Evolutionary conservation across 2,113 vertebrate genomes (phyloP).

Genomic region (Lophotis ruficrista): DNA sequence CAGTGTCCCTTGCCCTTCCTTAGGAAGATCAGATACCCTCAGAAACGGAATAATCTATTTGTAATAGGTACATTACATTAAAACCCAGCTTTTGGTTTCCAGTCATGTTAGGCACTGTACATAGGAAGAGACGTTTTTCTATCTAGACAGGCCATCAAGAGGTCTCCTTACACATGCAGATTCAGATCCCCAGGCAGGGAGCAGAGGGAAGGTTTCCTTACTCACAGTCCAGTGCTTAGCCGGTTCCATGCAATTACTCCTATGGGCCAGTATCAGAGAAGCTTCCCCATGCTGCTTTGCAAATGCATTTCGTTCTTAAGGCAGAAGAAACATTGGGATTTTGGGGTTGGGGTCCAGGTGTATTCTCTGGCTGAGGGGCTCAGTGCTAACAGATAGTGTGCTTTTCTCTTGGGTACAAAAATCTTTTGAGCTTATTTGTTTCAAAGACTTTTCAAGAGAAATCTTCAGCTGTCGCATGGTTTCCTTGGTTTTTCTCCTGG

Average conservation of each 20-base stretch:
- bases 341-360: not conserved
- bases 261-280: not conserved
- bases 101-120: not conserved
- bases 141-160: not conserved
- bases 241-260: not conserved
- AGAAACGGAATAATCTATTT: not conserved
- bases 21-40: not conserved
- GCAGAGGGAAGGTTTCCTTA: not conserved
- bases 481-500: not conserved
- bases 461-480: not conserved
- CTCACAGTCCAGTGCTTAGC: not conserved
- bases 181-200: not conserved
- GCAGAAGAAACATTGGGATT: not conserved
- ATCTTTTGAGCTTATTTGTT: not conserved
- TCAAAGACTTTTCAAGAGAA: not conserved
- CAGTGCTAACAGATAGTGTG: not conserved
- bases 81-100: not conserved
- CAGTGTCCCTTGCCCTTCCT: not conserved
- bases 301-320: not conserved
- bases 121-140: not conserved
- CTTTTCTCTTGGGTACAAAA: not conserved
- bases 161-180: not conserved
- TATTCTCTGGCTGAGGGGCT: not conserved
- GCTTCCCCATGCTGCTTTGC: not conserved
- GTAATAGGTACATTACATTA: not conserved